Evolutionary conservation across 2,113 vertebrate genomes (phyloP).

Genomic region (Ondatra zibethicus): DNA sequence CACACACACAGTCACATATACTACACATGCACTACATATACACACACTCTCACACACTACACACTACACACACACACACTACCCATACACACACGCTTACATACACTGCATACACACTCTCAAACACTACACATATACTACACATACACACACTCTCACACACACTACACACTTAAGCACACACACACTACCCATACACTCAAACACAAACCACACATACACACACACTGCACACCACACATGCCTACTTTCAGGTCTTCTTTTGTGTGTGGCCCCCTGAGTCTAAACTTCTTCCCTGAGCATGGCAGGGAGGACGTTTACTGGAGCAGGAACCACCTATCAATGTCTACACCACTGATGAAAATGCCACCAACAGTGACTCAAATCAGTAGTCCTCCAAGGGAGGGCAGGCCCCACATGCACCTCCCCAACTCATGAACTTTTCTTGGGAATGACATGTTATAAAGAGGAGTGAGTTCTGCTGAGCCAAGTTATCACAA

Average conservation of each 20-base stretch:
- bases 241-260: background rate
- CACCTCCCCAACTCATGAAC: background rate
- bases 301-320: background rate
- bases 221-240: background rate
- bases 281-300: background rate
- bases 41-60: background rate
- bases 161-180: too few species aligned
- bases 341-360: background rate
- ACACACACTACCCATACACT: background rate
- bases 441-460: background rate
- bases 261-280: background rate
- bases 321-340: too few species aligned
- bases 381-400: background rate
- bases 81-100: background rate
- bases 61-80: background rate
- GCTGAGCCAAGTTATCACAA: background rate
- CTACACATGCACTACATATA: too few species aligned
- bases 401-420: background rate
- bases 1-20: too few species aligned
- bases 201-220: too few species aligned
- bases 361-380: background rate
- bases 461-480: slow-evolving; percentile 23
- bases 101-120: background rate
- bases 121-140: background rate
- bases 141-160: background rate